A percentile compares a stretch with the other conserved stretches of the same genome.
These are phyloP conservation scores for Leptopilina drosophilae DNA, from an alignment of 2,888 invertebrate species.

Conservation along the genomic window DNA sequence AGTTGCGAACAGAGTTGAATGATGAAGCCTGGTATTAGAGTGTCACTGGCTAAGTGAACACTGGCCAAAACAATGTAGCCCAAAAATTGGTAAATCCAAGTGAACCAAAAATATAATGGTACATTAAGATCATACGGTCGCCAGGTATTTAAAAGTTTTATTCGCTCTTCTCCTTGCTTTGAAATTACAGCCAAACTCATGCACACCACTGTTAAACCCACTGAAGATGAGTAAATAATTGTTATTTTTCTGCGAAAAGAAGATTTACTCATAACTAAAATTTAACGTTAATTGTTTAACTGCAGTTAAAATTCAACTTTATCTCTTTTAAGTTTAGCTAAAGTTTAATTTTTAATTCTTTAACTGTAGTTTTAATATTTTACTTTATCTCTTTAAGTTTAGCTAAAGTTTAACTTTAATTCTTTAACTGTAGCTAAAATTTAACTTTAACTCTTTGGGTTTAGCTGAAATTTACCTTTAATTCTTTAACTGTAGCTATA, in stretches of 20 bases:
- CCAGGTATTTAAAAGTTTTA: neutral
- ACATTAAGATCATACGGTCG: neutral
- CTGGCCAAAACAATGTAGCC: neutral
- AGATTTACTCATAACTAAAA: no score
- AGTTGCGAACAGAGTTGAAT: slow-evolving; percentile 7
- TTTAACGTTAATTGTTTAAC: no score
- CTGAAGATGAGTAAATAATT: neutral
- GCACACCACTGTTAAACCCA: neutral
- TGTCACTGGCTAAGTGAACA: neutral
- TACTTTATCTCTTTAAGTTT: no score
- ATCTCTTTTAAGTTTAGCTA: no score
- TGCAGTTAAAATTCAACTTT: no score
- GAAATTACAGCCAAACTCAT: neutral
- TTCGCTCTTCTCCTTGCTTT: neutral
- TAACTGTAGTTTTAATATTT: no score
- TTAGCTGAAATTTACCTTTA: no score
- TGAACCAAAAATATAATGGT: neutral
- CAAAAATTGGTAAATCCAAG: neutral
- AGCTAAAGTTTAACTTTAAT: no score
- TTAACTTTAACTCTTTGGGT: no score
- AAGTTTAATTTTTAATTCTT: no score
- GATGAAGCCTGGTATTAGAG: slow-evolving; percentile 10
- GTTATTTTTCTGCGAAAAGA: neutral
- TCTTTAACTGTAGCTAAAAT: no score
- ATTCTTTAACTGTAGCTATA: no score